Evolutionary conservation across 2,797 vertebrate genomes (phyloP), one percentile per base, ranked within the genome.

Genomic region (Choloepus didactylus): DNA sequence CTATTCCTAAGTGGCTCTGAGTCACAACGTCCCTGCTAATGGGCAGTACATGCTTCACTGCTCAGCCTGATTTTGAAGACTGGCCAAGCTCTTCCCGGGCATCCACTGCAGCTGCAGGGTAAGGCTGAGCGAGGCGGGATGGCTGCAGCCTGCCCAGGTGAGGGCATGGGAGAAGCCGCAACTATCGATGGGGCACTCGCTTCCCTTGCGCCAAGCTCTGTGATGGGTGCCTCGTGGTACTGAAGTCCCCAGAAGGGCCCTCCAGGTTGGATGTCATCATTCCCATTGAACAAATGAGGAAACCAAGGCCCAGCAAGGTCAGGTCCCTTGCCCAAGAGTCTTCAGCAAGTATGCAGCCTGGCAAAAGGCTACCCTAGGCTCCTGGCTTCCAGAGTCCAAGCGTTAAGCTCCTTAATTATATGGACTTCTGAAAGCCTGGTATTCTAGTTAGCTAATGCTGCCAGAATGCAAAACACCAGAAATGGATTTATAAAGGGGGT

Each of bases 161-260:
- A 27, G 21, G 41, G n/a, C 2, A 6, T 21, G 9, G 11, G 18
- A n/a, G n/a, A 35, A 69, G 64, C 9, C 14, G 21, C 19, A 12
- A 2, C 27, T 54, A 6, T 3, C 31, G 1, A 3, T 29, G 0
- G 2, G 70, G 51, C 76, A 12, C 29, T 46, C 6, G 0, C 15
- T 70, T 60, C 29, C 15, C 66, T 14, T 11, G 21, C 44, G 66
- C 10, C 38, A 19, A 70, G 38, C 41, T 44, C 16, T 4, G 41
- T 38, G 73, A 2, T 51, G 31, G 79, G 54, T 1, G 19, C n/a
- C 83, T 51, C 27, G 3, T 38, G 25, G 6, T 31, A 31, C 56
- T 19, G 5, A 35, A 10, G n/a, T 66, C 64, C 51, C 56, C 54
- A n/a, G 10, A 29, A 41, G 27, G 21, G 44, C 38, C 66, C 21